A percentile compares a stretch with the other conserved stretches of the same genome.
Conservation (phyloP, 2,113 vertebrate genomes). For the Cyanistes caeruleus region DNA sequence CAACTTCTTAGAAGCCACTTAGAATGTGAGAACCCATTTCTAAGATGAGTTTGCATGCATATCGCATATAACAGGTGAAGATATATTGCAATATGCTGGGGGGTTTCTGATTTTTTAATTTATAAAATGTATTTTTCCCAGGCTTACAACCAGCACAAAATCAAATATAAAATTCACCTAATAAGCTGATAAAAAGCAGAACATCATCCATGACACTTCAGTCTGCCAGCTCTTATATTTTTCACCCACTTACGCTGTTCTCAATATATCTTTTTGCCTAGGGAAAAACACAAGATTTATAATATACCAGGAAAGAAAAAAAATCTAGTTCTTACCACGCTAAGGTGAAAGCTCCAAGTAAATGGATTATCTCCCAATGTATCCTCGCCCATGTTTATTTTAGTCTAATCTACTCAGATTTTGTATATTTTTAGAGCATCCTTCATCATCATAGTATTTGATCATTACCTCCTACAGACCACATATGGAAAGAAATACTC, state of each 20-base stretch:
- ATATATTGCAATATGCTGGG: not conserved
- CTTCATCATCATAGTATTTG: not conserved
- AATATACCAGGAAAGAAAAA: not conserved
- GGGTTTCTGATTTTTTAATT: not conserved
- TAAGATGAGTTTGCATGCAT: not conserved
- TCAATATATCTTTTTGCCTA: not conserved
- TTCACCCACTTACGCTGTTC: not conserved
- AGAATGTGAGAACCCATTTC: not conserved
- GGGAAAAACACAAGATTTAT: not conserved
- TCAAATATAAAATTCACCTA: not conserved
- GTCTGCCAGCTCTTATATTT: not conserved
- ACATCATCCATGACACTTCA: not conserved
- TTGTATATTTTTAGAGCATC: not conserved
- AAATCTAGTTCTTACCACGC: not conserved
- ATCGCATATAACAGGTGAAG: not conserved
- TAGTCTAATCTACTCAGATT: not conserved
- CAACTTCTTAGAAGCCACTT: not conserved
- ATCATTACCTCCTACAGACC: not conserved
- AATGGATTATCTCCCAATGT: not conserved
- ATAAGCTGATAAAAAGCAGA: constrained; percentile 8
- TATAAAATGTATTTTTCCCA: not conserved
- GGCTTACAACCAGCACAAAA: not conserved
- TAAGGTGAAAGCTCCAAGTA: not conserved
- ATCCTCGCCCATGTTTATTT: not conserved
- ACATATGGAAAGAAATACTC: not conserved